Base-by-base conservation (phyloP, 2,113 vertebrate genomes). In the Peromyscus californicus region DNA sequence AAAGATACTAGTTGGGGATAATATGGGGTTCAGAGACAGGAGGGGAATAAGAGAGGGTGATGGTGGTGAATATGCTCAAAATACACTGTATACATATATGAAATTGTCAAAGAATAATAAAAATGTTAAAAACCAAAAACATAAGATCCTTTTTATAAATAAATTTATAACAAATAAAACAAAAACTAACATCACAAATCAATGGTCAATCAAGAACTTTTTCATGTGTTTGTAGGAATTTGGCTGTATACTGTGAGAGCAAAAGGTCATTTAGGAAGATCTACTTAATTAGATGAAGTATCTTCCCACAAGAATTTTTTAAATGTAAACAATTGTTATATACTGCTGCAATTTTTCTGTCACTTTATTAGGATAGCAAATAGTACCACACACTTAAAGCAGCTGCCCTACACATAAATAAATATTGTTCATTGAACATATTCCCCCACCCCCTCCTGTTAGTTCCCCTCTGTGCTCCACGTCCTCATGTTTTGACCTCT, bases 191-290 rank as follows among this genome's bases (percentile, higher is more conserved):
- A 42, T 72, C 65, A 96, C 65, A 96, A 90, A 86, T 48, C 76
- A 85, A 88, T 65, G 63, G 69, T 78, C 67, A 70, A 80, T 86
- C 76, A 91, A 96, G 61, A 79, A 45, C 90, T 95, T 26, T 98
- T 96, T 87, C 85, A 91, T 96, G 90, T 36, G 51, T 93, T 90
- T 96, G 24, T 95, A 93, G 94, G 69, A 96, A 95, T 91, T 80
- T 72, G 79, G 42, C 75, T 79, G 33, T 84, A 70, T 76, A 59
- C 74, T 85, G 3, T 63, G 61, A 95, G 31, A 93, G 57, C 76
- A 75, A 91, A 95, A 48, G 26, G 51, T 96, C 79, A 2, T 65
- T 93, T 92, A 70, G 67, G 29, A 97, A 92, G 79, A 80, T 88
- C 74, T 93, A 54, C n/a, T 85, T 96, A 92, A 92, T 91, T 89